Percentiles rank a stretch among this genome's conserved stretches.
phyloP scores from a whole-genome alignment of 2,888 invertebrate genomes.

The Anoplius nigerrimus region DNA sequence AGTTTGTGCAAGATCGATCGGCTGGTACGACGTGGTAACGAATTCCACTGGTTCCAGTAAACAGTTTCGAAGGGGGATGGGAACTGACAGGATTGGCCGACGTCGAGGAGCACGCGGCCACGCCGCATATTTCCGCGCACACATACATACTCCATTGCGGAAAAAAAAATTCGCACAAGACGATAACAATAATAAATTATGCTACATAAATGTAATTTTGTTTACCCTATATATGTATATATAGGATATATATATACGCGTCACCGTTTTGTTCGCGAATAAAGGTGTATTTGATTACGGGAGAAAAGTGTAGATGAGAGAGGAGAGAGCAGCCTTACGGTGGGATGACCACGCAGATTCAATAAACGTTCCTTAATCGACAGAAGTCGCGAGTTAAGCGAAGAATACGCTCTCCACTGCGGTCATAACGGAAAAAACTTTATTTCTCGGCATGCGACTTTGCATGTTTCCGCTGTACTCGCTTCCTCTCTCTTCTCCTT shows the following conservation, averaged over 20 bases:
- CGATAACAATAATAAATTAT: constrained; percentile 56
- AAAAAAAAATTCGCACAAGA: constrained; percentile 34
- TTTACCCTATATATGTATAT: constrained; percentile 12
- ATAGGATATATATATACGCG: constrained; percentile 11
- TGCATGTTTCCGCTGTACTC: too few species aligned
- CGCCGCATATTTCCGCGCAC: too few species aligned
- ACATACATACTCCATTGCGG: constrained; percentile 9
- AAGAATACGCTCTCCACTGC: too few species aligned
- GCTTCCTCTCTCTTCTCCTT: constrained; percentile 10
- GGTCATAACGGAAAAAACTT: too few species aligned
- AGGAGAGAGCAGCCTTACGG: constrained; percentile 5
- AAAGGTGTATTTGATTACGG: constrained; percentile 3
- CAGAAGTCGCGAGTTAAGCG: too few species aligned
- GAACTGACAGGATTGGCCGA: too few species aligned
- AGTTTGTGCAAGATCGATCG: too few species aligned
- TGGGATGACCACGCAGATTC: background rate
- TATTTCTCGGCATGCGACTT: too few species aligned
- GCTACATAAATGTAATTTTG: constrained; percentile 17
- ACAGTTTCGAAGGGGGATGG: too few species aligned
- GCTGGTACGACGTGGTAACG: too few species aligned
- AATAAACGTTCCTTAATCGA: background rate
- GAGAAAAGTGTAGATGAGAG: background rate
- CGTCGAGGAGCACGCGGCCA: too few species aligned
- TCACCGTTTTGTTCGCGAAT: background rate
- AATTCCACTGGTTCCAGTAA: too few species aligned